Base-by-base conservation (phyloP, 2,113 vertebrate species). In the Psammodynastes pulverulentus region DNA sequence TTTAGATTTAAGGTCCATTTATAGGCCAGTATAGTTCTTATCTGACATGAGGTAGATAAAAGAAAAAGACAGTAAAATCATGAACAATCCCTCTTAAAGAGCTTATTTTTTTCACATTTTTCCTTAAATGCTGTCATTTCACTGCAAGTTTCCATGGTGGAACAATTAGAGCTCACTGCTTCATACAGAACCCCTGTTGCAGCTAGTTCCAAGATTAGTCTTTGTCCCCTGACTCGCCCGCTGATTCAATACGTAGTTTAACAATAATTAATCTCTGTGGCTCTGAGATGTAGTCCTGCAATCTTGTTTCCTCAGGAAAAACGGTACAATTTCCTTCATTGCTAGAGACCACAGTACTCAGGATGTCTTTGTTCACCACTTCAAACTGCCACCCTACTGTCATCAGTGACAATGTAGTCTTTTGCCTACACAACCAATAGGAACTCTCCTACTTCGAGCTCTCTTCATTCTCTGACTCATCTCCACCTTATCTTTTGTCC, bases 1-100 rank as follows among this genome's bases (percentile, higher is more conserved):
- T 95, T 90, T 62, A 92, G 94, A 95, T 95, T 95, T 95, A 94
- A 19, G 94, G 45, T 89, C 91, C 92, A 95, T 96, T 95, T 96
- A 90, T 72, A 58, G 93, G n/a, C 91, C 93, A 92, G 86, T 54
- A 89, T 89, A 91, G 58, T 93, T 96, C 88, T 92, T 95, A 87
- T 62, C 94, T 46, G 86, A 72, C 87, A 92, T 91, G 86, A 94
- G 29, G 95, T 6, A 15, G 94, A 93, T 93, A 92, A 96, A 96
- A 94, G 79, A 94, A 90, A 0, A 19, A 95, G 96, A 92, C 93
- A 92, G 86, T 92, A 94, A 96, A 95, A 90, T 58, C 93, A 85
- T 17, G 92, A 94, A 91, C 0, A 49, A 89, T 88, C 93, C 96
- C 92, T 84, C 92, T 95, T 94, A 94, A 93, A 90, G 90, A 91